phyloP scores from a whole-genome alignment of 53 echinoderm and acorn worm species.

The Crossaster papposus region DNA sequence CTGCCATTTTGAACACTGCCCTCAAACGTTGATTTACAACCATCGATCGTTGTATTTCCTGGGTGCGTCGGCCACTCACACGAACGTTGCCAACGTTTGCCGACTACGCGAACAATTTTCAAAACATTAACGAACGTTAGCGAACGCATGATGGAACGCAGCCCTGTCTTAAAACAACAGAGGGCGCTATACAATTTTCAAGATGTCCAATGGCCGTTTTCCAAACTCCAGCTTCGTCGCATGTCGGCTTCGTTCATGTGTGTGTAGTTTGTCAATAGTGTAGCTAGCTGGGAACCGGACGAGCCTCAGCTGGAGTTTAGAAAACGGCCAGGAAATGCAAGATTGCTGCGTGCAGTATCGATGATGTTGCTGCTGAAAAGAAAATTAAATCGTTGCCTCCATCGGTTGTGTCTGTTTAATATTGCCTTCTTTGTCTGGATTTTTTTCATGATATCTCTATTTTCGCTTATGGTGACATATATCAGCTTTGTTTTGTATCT shows the following conservation, averaged over 20 bases:
- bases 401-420: slow-evolving; percentile 56
- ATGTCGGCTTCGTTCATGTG: slow-evolving; percentile 41
- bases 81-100: too few species aligned
- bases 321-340: too few species aligned
- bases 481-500: slow-evolving; percentile 32
- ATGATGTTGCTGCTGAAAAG: slow-evolving; percentile 18
- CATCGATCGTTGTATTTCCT: background rate
- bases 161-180: background rate
- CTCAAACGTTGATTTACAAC: slow-evolving; percentile 5
- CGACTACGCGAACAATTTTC: too few species aligned
- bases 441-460: slow-evolving; percentile 36
- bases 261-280: too few species aligned
- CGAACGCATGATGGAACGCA: too few species aligned
- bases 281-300: too few species aligned
- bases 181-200: slow-evolving; percentile 15
- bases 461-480: slow-evolving; percentile 54
- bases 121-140: background rate
- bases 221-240: too few species aligned
- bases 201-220: too few species aligned
- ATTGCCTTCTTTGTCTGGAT: slow-evolving; percentile 55
- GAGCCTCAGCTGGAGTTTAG: too few species aligned
- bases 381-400: slow-evolving; percentile 41
- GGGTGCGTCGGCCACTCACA: background rate
- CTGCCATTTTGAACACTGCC: slow-evolving; percentile 79
- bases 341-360: too few species aligned